phyloP scores from a whole-genome alignment of 2,888 invertebrate genomes.

The Lepidocyrtoides sp. region DNA sequence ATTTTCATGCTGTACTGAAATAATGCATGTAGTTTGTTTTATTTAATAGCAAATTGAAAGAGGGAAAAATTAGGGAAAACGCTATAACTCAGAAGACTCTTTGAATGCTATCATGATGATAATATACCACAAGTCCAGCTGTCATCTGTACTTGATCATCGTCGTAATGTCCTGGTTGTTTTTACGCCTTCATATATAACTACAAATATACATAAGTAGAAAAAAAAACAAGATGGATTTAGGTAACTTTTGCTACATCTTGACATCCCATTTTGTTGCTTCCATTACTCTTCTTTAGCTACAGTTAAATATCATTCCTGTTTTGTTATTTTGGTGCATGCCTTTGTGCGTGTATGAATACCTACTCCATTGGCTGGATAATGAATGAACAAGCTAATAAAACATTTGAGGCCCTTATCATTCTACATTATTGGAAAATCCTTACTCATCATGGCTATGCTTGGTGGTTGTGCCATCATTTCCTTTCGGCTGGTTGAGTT shows the following conservation, averaged over 20 bases:
- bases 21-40: background rate
- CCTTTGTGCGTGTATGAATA: background rate
- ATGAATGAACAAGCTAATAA: background rate
- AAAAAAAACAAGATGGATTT: conserved; percentile 69
- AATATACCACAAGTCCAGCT: conserved; percentile 65
- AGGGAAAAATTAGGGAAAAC: background rate
- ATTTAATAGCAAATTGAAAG: conserved; percentile 3
- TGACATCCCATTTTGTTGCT: conserved; percentile 64
- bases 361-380: too few relatives aligned
- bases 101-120: background rate
- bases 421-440: background rate
- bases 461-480: conserved; percentile 2
- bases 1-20: background rate
- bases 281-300: conserved; percentile 33
- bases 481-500: conserved; percentile 52
- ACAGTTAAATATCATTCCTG: background rate
- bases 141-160: conserved; percentile 58
- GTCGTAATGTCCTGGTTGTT: background rate
- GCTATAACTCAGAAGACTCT: background rate
- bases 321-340: conserved; percentile 4
- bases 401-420: background rate
- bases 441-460: conserved; percentile 44
- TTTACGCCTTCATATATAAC: conserved; percentile 7
- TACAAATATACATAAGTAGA: conserved; percentile 58
- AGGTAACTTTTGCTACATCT: conserved; percentile 55